Conservation (phyloP, 2,113 vertebrate species). For the Bubalus kerabau region DNA sequence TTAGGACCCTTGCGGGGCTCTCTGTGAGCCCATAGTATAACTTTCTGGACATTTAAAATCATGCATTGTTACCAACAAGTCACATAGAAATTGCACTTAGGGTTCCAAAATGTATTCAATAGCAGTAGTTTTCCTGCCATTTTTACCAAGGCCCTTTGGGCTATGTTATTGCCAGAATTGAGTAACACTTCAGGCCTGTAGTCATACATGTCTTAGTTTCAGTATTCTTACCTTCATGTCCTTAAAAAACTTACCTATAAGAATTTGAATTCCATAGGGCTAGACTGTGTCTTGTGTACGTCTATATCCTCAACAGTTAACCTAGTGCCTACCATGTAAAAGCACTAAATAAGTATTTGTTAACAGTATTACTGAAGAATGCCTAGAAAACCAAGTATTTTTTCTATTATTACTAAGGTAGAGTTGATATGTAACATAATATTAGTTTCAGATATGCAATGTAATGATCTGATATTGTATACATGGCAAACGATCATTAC, state of each 20-base stretch:
- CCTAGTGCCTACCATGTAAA: not conserved
- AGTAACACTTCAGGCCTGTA: not conserved
- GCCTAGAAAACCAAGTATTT: not conserved
- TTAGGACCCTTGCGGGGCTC: not conserved
- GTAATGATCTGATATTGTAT: not conserved
- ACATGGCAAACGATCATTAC: not conserved
- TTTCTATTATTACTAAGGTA: not conserved
- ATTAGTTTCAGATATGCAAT: not conserved
- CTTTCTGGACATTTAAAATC: not conserved
- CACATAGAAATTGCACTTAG: not conserved
- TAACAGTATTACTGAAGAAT: conserved; percentile 7
- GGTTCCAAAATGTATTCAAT: not conserved
- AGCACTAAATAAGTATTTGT: not conserved
- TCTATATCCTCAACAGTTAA: not conserved
- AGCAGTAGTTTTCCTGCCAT: not conserved
- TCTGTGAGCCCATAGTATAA: not conserved
- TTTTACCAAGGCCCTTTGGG: not conserved
- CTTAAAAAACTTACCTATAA: not conserved
- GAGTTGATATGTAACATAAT: not conserved
- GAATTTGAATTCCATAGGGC: not conserved
- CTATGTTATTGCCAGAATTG: not conserved
- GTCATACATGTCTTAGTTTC: not conserved
- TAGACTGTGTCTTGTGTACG: not conserved
- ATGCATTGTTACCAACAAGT: not conserved
- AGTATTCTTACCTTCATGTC: not conserved